These are phyloP conservation scores for Apis cerana DNA, from an alignment of 1,140 invertebrate genomes.

Conservation along the genomic window DNA sequence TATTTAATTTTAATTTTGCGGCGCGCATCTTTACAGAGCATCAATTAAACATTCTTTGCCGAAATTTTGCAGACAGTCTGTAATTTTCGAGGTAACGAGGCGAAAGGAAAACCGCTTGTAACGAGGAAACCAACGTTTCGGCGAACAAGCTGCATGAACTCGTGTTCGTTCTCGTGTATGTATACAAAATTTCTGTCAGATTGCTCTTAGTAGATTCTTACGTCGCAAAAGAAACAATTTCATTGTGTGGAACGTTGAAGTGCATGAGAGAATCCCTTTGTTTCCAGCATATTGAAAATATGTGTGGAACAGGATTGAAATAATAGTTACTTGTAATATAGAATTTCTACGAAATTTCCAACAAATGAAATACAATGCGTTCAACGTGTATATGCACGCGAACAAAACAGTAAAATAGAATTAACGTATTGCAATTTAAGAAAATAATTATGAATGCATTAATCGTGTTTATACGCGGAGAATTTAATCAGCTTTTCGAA, in stretches of 20 bases:
- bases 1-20: slow-evolving; percentile 36
- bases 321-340: not conserved
- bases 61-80: slow-evolving; percentile 40
- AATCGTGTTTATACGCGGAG: not conserved
- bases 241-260: not conserved
- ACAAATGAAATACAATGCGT: not conserved
- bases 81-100: slow-evolving; percentile 40
- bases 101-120: slow-evolving; percentile 45
- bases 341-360: not conserved
- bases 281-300: not conserved
- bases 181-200: not conserved
- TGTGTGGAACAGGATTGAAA: not conserved
- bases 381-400: not conserved
- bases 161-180: not conserved
- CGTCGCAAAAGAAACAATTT: not conserved
- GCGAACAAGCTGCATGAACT: slow-evolving; percentile 21
- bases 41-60: slow-evolving; percentile 43
- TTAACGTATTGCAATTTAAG: not conserved
- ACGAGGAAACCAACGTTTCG: slow-evolving; percentile 28
- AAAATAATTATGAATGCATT: not conserved
- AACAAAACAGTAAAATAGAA: not conserved
- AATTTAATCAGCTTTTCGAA: not conserved
- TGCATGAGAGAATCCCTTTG: not conserved
- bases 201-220: not conserved
- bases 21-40: not conserved